These are phyloP conservation scores for Peribatodes rhomboidaria DNA, from an alignment of 2,888 invertebrate genomes.

Conservation along the genomic window DNA sequence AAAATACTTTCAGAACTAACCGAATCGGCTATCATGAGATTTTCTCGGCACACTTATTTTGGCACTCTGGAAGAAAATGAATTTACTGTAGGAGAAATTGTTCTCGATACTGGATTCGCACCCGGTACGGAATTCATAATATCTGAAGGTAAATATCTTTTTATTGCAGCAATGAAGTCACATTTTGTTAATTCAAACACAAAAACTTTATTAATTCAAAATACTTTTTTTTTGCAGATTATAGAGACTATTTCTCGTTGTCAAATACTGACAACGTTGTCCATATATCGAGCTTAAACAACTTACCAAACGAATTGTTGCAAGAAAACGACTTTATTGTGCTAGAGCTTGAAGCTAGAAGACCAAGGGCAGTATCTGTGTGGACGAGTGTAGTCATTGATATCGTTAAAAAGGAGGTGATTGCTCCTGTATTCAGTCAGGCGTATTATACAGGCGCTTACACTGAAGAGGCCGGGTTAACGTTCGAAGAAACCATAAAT, in stretches of 20 bases:
- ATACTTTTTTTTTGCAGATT: slow-evolving; percentile 52
- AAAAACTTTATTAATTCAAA: slow-evolving; percentile 1
- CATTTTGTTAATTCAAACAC: not conserved
- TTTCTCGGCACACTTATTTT: slow-evolving; percentile 63
- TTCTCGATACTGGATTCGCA: slow-evolving; percentile 61
- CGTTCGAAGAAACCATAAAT: slow-evolving; percentile 55
- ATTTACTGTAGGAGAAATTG: slow-evolving; percentile 56
- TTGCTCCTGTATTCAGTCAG: slow-evolving; percentile 57
- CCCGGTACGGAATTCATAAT: slow-evolving; percentile 58
- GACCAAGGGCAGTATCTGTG: slow-evolving; percentile 62
- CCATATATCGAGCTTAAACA: slow-evolving; percentile 47
- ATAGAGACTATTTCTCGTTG: slow-evolving; percentile 53
- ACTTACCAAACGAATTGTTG: slow-evolving; percentile 53
- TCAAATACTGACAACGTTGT: slow-evolving; percentile 50
- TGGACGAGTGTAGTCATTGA: slow-evolving; percentile 61
- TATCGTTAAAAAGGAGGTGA: slow-evolving; percentile 51
- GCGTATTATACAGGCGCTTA: slow-evolving; percentile 63
- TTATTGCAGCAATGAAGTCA: too few relatives aligned
- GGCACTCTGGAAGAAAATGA: slow-evolving; percentile 56
- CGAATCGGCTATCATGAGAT: slow-evolving; percentile 60
- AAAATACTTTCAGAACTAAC: slow-evolving; percentile 63
- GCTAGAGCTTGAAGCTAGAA: slow-evolving; percentile 66
- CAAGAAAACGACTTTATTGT: slow-evolving; percentile 58
- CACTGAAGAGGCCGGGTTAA: slow-evolving; percentile 50
- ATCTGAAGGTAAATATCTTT: slow-evolving; percentile 59